Percentiles rank a stretch among this genome's conserved stretches.
Evolutionary conservation across 2,888 invertebrate species (phyloP).

Genomic region (Sabatieria punctata): DNA sequence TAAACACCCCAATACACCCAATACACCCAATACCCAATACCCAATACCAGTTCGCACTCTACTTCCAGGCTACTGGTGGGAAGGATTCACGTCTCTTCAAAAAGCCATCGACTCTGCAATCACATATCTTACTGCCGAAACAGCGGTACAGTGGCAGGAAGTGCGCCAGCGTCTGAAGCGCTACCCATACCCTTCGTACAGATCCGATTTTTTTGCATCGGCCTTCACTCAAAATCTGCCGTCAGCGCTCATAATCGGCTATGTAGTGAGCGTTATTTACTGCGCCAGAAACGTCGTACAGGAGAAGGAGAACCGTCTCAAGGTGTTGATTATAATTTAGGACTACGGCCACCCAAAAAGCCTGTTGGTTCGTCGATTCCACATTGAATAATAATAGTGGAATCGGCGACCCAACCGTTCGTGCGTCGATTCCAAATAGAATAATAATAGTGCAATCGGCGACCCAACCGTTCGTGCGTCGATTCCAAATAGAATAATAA

Average conservation of each 20-base stretch:
- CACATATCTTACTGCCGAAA: not conserved
- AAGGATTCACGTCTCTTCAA: not conserved
- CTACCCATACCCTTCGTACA: not conserved
- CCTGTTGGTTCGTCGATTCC: no score
- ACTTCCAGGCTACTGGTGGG: not conserved
- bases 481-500: no score
- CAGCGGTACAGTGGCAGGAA: not conserved
- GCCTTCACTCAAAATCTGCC: conserved; percentile 38
- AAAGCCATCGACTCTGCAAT: not conserved
- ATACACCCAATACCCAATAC: no score
- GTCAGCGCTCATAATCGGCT: conserved; percentile 57
- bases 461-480: no score
- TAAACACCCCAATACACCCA: no score
- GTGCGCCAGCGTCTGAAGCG: not conserved
- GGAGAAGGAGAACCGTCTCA: conserved; percentile 57
- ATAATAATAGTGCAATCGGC: no score
- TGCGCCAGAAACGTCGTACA: conserved; percentile 54
- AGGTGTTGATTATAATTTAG: no score
- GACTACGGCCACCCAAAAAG: no score
- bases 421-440: no score
- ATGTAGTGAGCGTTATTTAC: conserved; percentile 61
- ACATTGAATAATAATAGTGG: no score
- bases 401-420: no score
- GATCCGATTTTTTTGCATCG: not conserved
- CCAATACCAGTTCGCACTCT: no score